phyloP scores from a whole-genome alignment of 2,888 invertebrate species.

The Heterodera filipjevi region DNA sequence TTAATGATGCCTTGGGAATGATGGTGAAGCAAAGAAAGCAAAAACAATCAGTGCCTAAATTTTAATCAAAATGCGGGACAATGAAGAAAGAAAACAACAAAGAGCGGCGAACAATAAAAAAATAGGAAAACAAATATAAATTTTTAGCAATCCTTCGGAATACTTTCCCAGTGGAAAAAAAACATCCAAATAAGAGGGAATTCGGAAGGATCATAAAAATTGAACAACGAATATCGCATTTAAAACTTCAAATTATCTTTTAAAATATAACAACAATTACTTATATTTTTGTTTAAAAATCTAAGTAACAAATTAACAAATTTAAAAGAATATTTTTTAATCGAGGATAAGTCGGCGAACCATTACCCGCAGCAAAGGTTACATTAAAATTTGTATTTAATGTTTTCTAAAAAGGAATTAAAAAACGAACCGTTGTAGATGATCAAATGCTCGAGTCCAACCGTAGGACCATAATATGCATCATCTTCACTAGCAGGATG shows the following conservation, averaged over 20 bases:
- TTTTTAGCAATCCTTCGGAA: too few species aligned
- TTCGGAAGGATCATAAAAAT: too few species aligned
- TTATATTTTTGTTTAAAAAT: too few species aligned
- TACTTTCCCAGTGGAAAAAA: too few species aligned
- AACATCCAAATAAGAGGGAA: too few species aligned
- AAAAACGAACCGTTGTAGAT: slow-evolving; percentile 6
- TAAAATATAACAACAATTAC: too few species aligned
- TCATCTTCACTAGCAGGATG: neutral
- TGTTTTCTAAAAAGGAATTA: too few species aligned
- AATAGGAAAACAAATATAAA: neutral
- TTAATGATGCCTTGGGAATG: slow-evolving; percentile 21
- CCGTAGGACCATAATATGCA: slow-evolving; percentile 22
- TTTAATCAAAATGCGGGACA: neutral
- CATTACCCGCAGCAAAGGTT: neutral
- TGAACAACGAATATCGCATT: too few species aligned
- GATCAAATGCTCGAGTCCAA: slow-evolving; percentile 26
- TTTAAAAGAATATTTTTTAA: too few species aligned
- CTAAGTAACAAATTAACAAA: too few species aligned
- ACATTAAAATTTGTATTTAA: slow-evolving; percentile 5
- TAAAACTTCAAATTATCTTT: too few species aligned
- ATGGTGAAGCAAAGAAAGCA: slow-evolving; percentile 32
- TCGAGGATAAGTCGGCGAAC: neutral
- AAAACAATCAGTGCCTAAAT: slow-evolving; percentile 30
- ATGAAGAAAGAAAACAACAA: neutral
- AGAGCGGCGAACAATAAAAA: neutral